phyloP scores from a whole-genome alignment of 2,113 vertebrate species.

The Cyprinus carpio region DNA sequence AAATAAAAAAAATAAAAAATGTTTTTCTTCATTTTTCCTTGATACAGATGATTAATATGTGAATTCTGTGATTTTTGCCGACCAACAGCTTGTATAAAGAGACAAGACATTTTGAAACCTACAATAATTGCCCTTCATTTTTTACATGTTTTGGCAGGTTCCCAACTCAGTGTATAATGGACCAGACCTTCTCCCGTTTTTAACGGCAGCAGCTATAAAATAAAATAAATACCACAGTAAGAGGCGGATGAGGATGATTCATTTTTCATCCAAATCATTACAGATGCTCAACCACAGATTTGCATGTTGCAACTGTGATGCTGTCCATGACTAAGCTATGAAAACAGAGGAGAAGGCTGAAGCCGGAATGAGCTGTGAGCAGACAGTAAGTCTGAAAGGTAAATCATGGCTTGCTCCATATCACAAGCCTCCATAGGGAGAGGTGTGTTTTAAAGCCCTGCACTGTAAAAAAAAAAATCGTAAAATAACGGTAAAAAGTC shows the following conservation, averaged over 20 bases:
- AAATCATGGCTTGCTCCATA: constrained; percentile 29
- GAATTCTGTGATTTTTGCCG: background rate
- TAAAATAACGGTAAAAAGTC: no score
- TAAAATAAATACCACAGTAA: constrained; percentile 23
- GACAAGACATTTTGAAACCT: background rate
- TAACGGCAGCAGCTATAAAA: no score
- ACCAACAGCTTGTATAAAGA: no score
- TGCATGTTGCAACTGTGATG: constrained; percentile 1
- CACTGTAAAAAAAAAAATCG: no score
- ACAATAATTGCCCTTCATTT: background rate
- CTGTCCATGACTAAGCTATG: background rate
- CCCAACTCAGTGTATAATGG: no score
- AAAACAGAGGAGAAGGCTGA: background rate
- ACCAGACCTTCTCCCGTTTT: no score
- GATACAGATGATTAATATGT: no score
- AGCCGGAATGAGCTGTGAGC: background rate
- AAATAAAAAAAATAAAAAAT: no score
- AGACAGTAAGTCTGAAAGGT: constrained; percentile 19
- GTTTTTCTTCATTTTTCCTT: no score
- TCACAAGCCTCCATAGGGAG: constrained; percentile 32
- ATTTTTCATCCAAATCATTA: constrained; percentile 13
- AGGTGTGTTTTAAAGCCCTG: constrained; percentile 43
- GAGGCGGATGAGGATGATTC: constrained; percentile 29
- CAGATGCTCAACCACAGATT: background rate
- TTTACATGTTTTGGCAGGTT: background rate